Conservation (phyloP, 2,113 vertebrate genomes). For the Oophaga pumilio region DNA sequence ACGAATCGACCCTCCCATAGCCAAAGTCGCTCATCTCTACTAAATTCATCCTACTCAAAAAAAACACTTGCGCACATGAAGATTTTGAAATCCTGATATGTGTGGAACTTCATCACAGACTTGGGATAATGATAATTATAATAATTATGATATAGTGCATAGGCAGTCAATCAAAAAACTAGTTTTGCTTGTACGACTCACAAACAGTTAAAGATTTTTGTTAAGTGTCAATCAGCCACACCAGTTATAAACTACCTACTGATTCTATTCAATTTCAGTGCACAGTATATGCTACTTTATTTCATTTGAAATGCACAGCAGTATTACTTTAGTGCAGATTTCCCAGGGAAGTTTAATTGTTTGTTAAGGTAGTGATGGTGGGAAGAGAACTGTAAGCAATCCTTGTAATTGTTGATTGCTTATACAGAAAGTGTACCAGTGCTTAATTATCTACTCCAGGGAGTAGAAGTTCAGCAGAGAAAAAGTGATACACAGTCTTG, state of each 20-base stretch:
- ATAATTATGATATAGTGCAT: neutral
- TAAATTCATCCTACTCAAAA: no score
- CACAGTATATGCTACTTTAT: conserved; percentile 21
- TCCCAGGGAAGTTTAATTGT: conserved; percentile 49
- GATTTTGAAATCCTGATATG: no score
- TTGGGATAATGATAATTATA: neutral
- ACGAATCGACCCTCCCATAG: no score
- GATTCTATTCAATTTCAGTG: conserved; percentile 27
- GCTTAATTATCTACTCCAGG: conserved; percentile 59
- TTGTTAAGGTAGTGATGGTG: conserved; percentile 49
- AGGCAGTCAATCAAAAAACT: no score
- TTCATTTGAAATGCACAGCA: conserved; percentile 43
- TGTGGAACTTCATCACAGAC: neutral
- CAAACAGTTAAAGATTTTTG: neutral
- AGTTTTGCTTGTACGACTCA: neutral
- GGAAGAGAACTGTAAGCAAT: conserved; percentile 55
- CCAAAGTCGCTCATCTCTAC: no score
- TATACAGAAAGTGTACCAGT: conserved; percentile 60
- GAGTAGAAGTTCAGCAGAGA: conserved; percentile 58
- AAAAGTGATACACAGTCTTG: conserved; percentile 47
- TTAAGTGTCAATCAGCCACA: neutral
- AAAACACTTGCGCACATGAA: no score
- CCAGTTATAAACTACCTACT: neutral
- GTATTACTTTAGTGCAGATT: conserved; percentile 30
- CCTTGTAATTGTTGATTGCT: conserved; percentile 61